phyloP scores from a whole-genome alignment of 2,113 vertebrate species.

The Gadus macrocephalus region DNA sequence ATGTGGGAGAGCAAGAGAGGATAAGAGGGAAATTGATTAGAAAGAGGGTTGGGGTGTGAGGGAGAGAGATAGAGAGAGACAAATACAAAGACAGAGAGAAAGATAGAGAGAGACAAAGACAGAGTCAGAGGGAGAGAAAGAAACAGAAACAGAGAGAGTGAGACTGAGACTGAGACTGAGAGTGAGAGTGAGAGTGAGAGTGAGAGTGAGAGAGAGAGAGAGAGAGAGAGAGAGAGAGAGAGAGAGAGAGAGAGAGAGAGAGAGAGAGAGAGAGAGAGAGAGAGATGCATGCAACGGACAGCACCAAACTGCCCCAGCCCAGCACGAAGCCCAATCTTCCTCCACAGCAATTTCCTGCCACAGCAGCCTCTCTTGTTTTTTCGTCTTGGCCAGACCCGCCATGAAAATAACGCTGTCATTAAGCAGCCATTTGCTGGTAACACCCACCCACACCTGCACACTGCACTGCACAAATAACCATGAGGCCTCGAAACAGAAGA shows the following conservation, averaged over 20 bases:
- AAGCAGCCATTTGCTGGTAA: conserved; percentile 58
- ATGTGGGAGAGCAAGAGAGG: not conserved
- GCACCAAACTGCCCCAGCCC: conserved; percentile 50
- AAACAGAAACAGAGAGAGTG: not conserved
- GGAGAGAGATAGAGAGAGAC: conserved; percentile 13
- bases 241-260: conserved; percentile 6
- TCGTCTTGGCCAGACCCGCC: conserved; percentile 44
- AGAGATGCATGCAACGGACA: conserved; percentile 30
- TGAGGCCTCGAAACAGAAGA: conserved; percentile 34
- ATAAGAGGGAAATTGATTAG: conserved; percentile 2
- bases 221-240: conserved; percentile 10
- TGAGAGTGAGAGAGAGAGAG: not conserved
- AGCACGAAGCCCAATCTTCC: conserved; percentile 66
- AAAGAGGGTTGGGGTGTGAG: not conserved
- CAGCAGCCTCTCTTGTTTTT: conserved; percentile 53
- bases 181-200: conserved; percentile 6
- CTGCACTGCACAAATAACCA: conserved; percentile 39
- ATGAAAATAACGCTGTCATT: conserved; percentile 67
- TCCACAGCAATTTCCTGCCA: conserved; percentile 70
- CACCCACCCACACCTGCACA: conserved; percentile 68
- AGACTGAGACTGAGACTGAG: not conserved
- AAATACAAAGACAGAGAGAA: conserved; percentile 2
- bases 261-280: conserved; percentile 10
- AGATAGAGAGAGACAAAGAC: conserved; percentile 10
- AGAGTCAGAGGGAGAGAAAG: not conserved